Evolutionary conservation across 2,113 vertebrate genomes (phyloP).

Genomic region (Podocnemis expansa): DNA sequence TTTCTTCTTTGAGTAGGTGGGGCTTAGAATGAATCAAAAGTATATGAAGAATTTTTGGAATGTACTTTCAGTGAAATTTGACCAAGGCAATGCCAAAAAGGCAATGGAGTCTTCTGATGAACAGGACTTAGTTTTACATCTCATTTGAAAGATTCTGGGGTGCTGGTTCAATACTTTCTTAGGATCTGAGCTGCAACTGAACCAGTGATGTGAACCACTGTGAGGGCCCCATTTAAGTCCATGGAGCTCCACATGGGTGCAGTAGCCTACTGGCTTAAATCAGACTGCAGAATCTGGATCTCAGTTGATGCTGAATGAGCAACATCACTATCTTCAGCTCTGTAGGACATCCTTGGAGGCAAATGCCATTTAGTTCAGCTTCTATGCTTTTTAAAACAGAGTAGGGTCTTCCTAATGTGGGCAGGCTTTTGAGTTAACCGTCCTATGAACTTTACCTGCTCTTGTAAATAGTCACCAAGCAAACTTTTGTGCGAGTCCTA

Average conservation of each 20-base stretch:
- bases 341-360: neutral
- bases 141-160: neutral
- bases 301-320: neutral
- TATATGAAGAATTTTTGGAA: neutral
- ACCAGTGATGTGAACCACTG: neutral
- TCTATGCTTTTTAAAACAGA: neutral
- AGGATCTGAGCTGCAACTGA: neutral
- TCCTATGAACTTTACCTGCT: neutral
- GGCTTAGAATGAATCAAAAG: neutral
- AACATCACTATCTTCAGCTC: neutral
- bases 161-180: neutral
- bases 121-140: neutral
- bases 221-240: neutral
- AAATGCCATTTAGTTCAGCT: neutral
- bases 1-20: neutral
- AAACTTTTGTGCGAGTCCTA: neutral
- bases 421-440: neutral
- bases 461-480: neutral
- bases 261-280: neutral
- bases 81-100: accelerated
- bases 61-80: neutral
- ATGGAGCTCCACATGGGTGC: neutral
- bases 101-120: neutral
- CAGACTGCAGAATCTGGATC: neutral
- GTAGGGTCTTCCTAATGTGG: neutral